Evolutionary conservation across 1,140 invertebrate genomes (phyloP).

Genomic region (Lineus longissimus): DNA sequence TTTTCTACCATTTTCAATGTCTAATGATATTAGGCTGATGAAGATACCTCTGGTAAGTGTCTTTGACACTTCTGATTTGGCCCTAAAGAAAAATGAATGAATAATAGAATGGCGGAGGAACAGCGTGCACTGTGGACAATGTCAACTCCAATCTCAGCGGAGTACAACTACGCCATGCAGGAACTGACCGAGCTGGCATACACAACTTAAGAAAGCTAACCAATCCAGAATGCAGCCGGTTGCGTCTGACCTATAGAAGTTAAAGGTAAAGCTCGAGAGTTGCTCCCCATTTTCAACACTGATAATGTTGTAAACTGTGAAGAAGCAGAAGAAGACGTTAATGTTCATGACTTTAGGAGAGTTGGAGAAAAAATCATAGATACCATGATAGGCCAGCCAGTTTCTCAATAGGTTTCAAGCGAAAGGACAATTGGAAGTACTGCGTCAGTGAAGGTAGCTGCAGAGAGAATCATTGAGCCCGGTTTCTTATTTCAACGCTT

Average conservation of each 20-base stretch:
- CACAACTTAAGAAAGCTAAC: constrained; percentile 19
- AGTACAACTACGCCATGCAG: constrained; percentile 25
- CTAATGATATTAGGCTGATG: too few species aligned
- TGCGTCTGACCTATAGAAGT: constrained; percentile 13
- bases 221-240: constrained; percentile 18
- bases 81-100: too few species aligned
- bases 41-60: too few species aligned
- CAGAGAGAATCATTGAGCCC: not conserved
- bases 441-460: not conserved
- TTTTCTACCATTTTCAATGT: too few species aligned
- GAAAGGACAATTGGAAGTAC: not conserved
- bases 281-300: constrained; percentile 18
- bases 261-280: constrained; percentile 11
- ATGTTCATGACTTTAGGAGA: constrained; percentile 14
- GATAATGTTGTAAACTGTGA: constrained; percentile 20
- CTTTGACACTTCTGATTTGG: too few species aligned
- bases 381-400: constrained; percentile 19
- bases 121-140: constrained; percentile 22
- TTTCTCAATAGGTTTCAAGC: not conserved
- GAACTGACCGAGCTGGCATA: constrained; percentile 15
- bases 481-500: not conserved
- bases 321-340: constrained; percentile 9
- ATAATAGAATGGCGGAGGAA: constrained; percentile 27
- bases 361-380: constrained; percentile 19
- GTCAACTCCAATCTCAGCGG: constrained; percentile 24